Base-by-base conservation (phyloP, 1,140 invertebrate species). In the Hycleus cichorii region DNA sequence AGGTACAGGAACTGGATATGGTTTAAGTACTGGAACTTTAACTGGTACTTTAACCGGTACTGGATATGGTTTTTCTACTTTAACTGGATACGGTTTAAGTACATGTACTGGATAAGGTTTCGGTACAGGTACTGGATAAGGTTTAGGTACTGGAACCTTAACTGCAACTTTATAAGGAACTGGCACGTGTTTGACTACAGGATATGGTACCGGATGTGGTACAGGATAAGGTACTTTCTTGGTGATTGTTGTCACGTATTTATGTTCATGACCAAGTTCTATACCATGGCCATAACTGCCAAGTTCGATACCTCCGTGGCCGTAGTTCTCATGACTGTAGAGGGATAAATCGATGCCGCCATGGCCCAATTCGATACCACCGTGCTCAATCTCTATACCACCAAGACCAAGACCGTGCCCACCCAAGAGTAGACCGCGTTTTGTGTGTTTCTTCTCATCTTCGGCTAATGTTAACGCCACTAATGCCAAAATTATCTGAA, bases 61-160 rank as follows among this genome's bases (percentile, higher is more conserved):
- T 4, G 69, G 68, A 2, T 66, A 66, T 0, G 66, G 66, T 3
- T 69, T 66, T 3, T 69, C 66, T 9, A 65, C 63, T 2, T 64
- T 70, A 38, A 71, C 71, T 2, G 64, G 59, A n/a, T 67, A 67
- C 1, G 60, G 59, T 9, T 60, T 69, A 26, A 67, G 62, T 43
- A 65, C 60, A 44, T 61, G 53, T 0, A 53, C 42, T 27, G 64
- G 40, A 42, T 32, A 32, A 4, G 62, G 81, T 60, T 73, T 78
- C 63, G 18, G 79, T 72, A 69, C 76, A 55, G 74, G 74, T 2
- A 81, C 79, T 12, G 75, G 72, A 27, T 76, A 74, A 11, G 62
- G 55, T 65, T 62, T 12, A 63, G 66, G 3, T 42, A 42, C 11
- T n/a, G 40, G 40, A 5, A 42, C 40, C 11, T 42, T 42, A 42